Conservation (phyloP, 64 coral and sea anemone species). For the Montipora efflorescens region DNA sequence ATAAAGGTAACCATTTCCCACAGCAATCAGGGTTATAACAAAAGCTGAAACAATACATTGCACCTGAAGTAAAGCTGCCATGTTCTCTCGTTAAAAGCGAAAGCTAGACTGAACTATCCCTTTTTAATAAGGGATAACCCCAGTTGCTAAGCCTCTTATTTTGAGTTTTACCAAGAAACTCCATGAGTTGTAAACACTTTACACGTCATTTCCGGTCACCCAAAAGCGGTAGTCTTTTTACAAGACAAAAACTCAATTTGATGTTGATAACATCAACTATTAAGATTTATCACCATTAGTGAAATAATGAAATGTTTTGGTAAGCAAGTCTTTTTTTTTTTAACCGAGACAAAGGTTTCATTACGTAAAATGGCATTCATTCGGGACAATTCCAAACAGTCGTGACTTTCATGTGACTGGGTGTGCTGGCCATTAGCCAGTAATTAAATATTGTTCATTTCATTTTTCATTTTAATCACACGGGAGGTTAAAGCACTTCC, state of each 20-base stretch:
- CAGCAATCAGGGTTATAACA: not conserved
- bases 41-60: not conserved
- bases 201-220: not conserved
- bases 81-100: not conserved
- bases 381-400: not conserved
- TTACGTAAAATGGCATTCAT: not conserved
- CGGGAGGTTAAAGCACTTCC: too few species aligned
- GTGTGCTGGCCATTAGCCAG: too few species aligned
- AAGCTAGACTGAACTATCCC: too few species aligned
- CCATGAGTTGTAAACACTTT: not conserved
- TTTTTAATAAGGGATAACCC: too few species aligned
- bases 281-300: too few species aligned
- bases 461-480: too few species aligned
- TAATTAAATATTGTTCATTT: not conserved
- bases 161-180: not conserved
- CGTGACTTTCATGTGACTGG: not conserved
- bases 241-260: not conserved
- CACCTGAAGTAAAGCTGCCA: not conserved
- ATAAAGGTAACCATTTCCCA: constrained; percentile 7
- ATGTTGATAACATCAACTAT: not conserved
- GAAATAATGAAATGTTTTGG: too few species aligned
- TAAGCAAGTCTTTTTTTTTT: too few species aligned
- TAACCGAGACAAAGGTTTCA: not conserved
- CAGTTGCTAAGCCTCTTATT: not conserved
- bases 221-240: not conserved